Evolutionary conservation across 37 sponge, comb jelly and placozoan species (phyloP).

Genomic region (Halisarca cf. caerulea): DNA sequence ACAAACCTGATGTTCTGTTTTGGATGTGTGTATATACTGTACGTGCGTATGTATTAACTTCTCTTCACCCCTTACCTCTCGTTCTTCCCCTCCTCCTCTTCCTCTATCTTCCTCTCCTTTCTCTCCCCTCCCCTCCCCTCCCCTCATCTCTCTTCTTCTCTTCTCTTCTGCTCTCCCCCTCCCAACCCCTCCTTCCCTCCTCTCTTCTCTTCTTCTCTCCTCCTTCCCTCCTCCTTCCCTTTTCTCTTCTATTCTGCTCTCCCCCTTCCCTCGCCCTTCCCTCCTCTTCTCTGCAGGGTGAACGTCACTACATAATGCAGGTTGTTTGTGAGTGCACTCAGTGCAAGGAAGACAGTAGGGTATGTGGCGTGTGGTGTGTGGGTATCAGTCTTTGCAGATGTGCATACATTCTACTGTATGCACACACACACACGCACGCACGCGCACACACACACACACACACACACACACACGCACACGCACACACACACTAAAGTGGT

Average conservation of each 20-base stretch:
- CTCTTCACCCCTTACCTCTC: background rate
- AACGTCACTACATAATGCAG: constrained; percentile 98
- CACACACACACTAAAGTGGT: too few relatives aligned
- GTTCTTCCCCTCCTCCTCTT: too few relatives aligned
- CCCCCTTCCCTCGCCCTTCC: background rate
- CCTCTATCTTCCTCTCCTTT: background rate
- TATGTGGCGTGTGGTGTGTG: background rate
- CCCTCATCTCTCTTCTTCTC: background rate
- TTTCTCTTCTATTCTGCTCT: background rate
- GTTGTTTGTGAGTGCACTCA: constrained; percentile 93
- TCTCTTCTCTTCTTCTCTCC: too few relatives aligned
- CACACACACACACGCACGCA: too few relatives aligned
- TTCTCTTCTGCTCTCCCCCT: background rate
- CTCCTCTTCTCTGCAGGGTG: constrained; percentile 51
- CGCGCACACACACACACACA: too few relatives aligned
- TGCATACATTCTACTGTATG: too few relatives aligned
- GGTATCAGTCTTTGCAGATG: too few relatives aligned
- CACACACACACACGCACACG: too few relatives aligned
- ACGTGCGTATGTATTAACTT: too few relatives aligned
- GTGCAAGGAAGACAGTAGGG: constrained; percentile 28
- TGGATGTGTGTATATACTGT: too few relatives aligned
- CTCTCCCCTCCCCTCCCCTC: background rate
- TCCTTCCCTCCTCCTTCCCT: too few relatives aligned
- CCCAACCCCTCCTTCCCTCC: background rate
- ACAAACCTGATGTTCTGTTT: background rate